Evolutionary conservation across 2,113 vertebrate species (phyloP), one percentile per base, ranked within the genome.

Genomic region (Peromyscus californicus): DNA sequence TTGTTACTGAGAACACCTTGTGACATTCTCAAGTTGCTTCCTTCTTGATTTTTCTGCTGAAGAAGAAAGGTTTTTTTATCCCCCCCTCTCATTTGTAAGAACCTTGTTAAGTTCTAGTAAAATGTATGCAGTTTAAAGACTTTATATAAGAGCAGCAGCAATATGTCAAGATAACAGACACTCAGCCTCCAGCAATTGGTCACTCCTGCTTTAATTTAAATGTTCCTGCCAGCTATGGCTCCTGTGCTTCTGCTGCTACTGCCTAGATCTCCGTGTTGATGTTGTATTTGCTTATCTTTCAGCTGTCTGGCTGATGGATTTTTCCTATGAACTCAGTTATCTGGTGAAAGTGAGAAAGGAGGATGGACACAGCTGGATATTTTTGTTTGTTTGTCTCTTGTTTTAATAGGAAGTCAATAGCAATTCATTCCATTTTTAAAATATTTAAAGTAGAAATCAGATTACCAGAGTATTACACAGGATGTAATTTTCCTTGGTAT

Each of bases 31-130:
- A 61, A 80, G 70, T 61, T 4, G 7, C 83, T 67, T 36, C 39
- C 48, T 82, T 74, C 26, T 9, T 93, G 24, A 15, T 19, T 4
- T 12, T 12, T 16, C 51, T 65, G 19, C 42, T 78, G 54, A 15
- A 54, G 54, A 2, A 15, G 12, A 54, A 54, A 15, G 26, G 5
- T 33, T 29, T 78, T 31, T 79, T 54, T 33, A 29, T 65, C 29
- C 65, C 26, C 26, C 48, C 7, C 0, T 57, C 11, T 75, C 19
- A n/a, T 7, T 1, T 8, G 5, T 3, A 19, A 45, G 29, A 39
- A 57, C 1, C 36, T 65, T 16, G 9, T 31, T 9, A 78, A 70
- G 4, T 6, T 74, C 36, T 83, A n/a, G 6, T 82, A 36, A 94
- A 91, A 15, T 7, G 19, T 17, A 8, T 31, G 9, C 63, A 65